Percentiles rank a stretch among this genome's conserved stretches.
These are phyloP conservation scores for Macrosoma leucophasiata DNA, from an alignment of 2,888 invertebrate genomes.

Conservation along the genomic window DNA sequence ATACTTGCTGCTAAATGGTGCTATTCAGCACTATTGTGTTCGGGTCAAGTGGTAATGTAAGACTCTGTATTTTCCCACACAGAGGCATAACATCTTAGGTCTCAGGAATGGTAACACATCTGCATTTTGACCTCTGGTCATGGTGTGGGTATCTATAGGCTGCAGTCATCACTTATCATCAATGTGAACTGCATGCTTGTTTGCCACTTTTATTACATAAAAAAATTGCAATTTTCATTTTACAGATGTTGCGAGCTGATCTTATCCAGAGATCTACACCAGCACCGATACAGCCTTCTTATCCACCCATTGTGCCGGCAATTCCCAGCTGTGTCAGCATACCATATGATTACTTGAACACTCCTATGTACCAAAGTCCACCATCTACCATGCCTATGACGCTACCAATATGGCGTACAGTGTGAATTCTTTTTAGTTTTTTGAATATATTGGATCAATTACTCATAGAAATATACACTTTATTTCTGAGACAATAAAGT, in stretches of 20 bases:
- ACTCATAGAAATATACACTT: constrained; percentile 16
- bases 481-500: constrained; percentile 29
- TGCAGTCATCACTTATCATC: too few relatives aligned
- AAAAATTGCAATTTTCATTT: too few relatives aligned
- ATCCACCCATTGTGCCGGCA: constrained; percentile 34
- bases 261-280: constrained; percentile 37
- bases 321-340: constrained; percentile 37
- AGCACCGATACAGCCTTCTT: constrained; percentile 34
- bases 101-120: too few relatives aligned
- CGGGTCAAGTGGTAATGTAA: too few relatives aligned
- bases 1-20: too few relatives aligned
- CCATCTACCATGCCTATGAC: constrained; percentile 35
- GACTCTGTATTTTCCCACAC: too few relatives aligned
- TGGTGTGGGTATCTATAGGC: too few relatives aligned
- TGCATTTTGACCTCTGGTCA: too few relatives aligned
- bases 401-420: constrained; percentile 41
- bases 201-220: too few relatives aligned
- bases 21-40: too few relatives aligned
- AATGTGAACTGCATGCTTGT: too few relatives aligned
- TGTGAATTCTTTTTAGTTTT: constrained; percentile 26
- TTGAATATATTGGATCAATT: constrained; percentile 2
- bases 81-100: too few relatives aligned
- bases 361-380: constrained; percentile 35
- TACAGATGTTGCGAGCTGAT: constrained; percentile 45
- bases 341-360: constrained; percentile 41